Evolutionary conservation across 2,888 invertebrate species (phyloP), one percentile per base, ranked within the genome.

Genomic region (Xestobium rufovillosum): DNA sequence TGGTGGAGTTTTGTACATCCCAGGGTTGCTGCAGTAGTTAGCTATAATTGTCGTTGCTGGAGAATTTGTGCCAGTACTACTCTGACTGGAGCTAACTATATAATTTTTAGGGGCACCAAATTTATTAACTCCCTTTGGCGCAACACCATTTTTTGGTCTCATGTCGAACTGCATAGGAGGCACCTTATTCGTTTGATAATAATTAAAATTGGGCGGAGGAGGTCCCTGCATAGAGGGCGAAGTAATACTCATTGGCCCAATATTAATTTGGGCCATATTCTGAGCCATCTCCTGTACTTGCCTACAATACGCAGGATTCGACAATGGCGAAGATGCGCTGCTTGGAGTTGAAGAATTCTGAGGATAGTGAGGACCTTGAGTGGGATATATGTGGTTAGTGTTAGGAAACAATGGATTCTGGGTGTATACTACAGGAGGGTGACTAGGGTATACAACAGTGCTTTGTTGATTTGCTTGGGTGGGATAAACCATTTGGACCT

Each of bases 21-120:
- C 52, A 14, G 51, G 34, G 14, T 42, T 38, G 31, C 47, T 47
- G 44, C 60, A 60, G 45, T 60, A 63, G 3, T 54, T 56, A 3
- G 62, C 53, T 17, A 65, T 54, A 26, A 65, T 61, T 1, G 65
- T 61, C 23, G 60, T 57, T 3, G 65, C 65, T 3, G 65, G 65
- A 9, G 65, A 65, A 46, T 56, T 65, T 2, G 62, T 59, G n/a
- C 63, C 65, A 1, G 60, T 61, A 41, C 64, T 63, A 38, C 59
- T 60, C 35, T 63, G 63, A 51, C 63, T 63, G 14, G 64, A 64
- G 37, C 55, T 49, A 38, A 55, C 43, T 4, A 51, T 16, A 41
- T 52, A 50, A 19, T 45, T 51, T 36, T 55, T 59, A 1, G 50
- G 44, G 15, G 37, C 44, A 31, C 42, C 45, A 34, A 46, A 48